Conservation (phyloP, 2,113 vertebrate genomes). For the Chamaetylas fuelleborni region DNA sequence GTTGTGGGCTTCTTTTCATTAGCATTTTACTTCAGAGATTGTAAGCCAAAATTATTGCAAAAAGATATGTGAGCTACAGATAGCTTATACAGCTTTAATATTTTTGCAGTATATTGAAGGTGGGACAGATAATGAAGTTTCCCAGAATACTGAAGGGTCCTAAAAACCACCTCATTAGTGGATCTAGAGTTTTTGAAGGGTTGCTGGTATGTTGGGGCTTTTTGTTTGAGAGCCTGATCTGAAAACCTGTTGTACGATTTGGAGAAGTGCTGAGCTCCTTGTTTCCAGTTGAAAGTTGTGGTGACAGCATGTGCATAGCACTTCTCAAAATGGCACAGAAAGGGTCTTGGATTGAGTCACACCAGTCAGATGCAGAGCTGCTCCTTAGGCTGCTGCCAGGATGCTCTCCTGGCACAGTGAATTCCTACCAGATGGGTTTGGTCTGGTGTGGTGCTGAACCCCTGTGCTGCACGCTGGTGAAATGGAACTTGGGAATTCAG, state of each 20-base stretch:
- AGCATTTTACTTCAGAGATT: neutral
- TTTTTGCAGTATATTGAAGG: neutral
- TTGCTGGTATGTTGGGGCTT: neutral
- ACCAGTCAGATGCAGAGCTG: neutral
- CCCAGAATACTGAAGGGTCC: neutral
- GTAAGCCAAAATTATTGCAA: neutral
- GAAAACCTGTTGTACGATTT: neutral
- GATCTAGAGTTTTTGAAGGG: neutral
- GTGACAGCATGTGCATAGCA: neutral
- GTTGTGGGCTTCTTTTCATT: neutral
- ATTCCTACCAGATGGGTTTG: rapidly evolving
- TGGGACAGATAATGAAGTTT: neutral
- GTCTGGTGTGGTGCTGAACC: neutral
- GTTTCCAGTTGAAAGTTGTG: slow-evolving; percentile 11
- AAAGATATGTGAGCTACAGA: neutral
- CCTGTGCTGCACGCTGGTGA: neutral
- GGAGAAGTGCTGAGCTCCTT: slow-evolving; percentile 39
- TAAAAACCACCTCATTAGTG: neutral
- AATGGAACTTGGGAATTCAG: neutral
- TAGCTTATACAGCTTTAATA: neutral
- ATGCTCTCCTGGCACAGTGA: rapidly evolving
- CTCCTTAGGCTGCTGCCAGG: neutral
- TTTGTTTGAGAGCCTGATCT: neutral
- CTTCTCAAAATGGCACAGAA: neutral
- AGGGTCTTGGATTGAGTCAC: neutral